A percentile compares a stretch with the other conserved stretches of the same genome.
phyloP scores from a whole-genome alignment of 2,113 vertebrate species.

The Puffinus mauretanicus region DNA sequence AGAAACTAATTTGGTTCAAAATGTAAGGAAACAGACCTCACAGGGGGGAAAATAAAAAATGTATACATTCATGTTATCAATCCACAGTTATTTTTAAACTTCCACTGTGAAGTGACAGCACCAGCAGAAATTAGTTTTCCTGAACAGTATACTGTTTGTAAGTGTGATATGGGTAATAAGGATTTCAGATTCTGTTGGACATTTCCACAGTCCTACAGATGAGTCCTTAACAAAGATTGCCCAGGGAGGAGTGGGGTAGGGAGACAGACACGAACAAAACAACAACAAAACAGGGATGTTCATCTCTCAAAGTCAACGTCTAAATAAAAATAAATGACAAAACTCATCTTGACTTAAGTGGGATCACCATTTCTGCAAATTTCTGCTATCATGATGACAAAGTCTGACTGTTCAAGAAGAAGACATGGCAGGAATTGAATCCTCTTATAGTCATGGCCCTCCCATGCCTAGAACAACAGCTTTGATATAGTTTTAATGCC shows the following conservation, averaged over 20 bases:
- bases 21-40: constrained; percentile 34
- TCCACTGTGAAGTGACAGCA: not conserved
- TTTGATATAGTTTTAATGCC: not conserved
- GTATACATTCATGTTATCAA: constrained; percentile 12
- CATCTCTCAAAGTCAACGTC: not conserved
- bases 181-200: not conserved
- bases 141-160: not conserved
- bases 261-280: not conserved
- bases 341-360: not conserved
- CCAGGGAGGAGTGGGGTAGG: accelerated
- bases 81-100: constrained; percentile 33
- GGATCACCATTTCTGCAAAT: not conserved
- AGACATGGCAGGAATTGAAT: not conserved
- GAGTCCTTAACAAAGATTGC: not conserved
- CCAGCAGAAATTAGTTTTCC: constrained; percentile 17
- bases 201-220: not conserved
- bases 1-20: constrained; percentile 47
- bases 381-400: not conserved
- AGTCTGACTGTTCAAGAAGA: not conserved
- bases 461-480: not conserved
- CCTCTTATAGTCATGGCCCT: not conserved
- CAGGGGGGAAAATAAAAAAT: not conserved
- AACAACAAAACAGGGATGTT: not conserved
- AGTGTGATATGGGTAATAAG: not conserved
- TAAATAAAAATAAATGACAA: not conserved